Percentiles rank a stretch among this genome's conserved stretches.
Evolutionary conservation across 2,113 vertebrate species (phyloP).

Genomic region (Sceloporus tristichus): DNA sequence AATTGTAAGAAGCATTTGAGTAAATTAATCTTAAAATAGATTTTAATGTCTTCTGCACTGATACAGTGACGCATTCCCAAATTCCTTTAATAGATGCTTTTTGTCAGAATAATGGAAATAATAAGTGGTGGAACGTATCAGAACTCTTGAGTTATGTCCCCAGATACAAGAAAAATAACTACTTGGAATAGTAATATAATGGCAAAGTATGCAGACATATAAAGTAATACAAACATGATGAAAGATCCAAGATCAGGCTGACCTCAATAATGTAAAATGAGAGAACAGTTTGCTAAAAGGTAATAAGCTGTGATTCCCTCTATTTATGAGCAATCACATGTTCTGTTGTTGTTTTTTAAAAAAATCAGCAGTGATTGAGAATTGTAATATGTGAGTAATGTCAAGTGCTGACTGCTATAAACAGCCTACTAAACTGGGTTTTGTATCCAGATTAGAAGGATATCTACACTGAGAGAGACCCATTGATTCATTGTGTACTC

Average conservation of each 20-base stretch:
- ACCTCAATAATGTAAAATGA: neutral
- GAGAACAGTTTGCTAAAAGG: neutral
- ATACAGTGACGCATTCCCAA: slow-evolving; percentile 4
- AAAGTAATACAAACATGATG: slow-evolving; percentile 7
- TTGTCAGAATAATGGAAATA: slow-evolving; percentile 33
- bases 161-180: slow-evolving; percentile 10
- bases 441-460: neutral
- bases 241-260: neutral
- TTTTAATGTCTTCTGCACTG: slow-evolving; percentile 42
- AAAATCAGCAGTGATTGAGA: neutral
- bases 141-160: slow-evolving; percentile 26
- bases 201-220: neutral
- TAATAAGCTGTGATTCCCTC: neutral
- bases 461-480: neutral
- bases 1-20: slow-evolving; percentile 50
- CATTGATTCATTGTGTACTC: too few relatives aligned
- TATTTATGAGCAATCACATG: neutral
- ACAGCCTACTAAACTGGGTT: neutral
- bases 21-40: slow-evolving; percentile 53
- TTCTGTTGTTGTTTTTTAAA: neutral
- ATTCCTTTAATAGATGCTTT: slow-evolving; percentile 31
- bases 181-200: slow-evolving; percentile 21
- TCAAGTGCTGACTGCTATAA: neutral
- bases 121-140: slow-evolving; percentile 12
- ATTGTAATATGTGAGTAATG: neutral